These are phyloP conservation scores for Gerosis bhagava DNA, from an alignment of 2,888 invertebrate species.

Conservation along the genomic window DNA sequence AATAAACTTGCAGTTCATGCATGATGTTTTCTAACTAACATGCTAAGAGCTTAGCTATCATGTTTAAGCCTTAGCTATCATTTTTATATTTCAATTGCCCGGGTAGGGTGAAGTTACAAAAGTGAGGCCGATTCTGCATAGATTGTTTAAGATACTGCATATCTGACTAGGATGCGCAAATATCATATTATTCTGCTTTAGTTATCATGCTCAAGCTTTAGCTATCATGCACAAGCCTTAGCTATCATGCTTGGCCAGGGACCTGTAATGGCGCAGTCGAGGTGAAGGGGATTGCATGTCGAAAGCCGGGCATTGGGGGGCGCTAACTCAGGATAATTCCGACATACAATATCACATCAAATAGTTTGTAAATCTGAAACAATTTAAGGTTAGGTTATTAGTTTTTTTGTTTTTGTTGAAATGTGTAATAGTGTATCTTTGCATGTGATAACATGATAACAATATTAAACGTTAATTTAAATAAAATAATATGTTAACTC, in stretches of 20 bases:
- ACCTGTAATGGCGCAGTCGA: slow-evolving; percentile 92
- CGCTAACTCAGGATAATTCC: slow-evolving; percentile 70
- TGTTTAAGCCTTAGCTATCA: slow-evolving; percentile 4
- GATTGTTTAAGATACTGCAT: too few species aligned
- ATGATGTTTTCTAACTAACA: too few species aligned
- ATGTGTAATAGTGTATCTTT: not conserved
- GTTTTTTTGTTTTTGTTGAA: slow-evolving; percentile 10
- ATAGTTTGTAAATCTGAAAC: slow-evolving; percentile 80
- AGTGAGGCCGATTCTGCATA: too few species aligned
- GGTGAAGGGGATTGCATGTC: slow-evolving; percentile 87
- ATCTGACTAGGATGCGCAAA: too few species aligned
- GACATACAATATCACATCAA: slow-evolving; percentile 79
- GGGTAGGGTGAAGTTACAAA: too few species aligned
- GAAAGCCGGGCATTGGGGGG: slow-evolving; percentile 86
- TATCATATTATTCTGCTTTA: too few species aligned
- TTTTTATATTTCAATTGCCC: too few species aligned
- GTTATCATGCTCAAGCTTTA: not conserved
- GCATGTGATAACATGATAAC: too few species aligned
- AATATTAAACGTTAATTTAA: too few species aligned
- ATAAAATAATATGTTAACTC: too few species aligned
- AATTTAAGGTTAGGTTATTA: slow-evolving; percentile 50
- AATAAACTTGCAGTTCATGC: too few species aligned
- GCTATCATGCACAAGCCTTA: slow-evolving; percentile 8
- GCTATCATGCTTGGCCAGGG: slow-evolving; percentile 64
- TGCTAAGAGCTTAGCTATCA: not conserved